These are phyloP conservation scores for Nannoperca australis DNA, from an alignment of 2,797 vertebrate genomes.

Conservation along the genomic window DNA sequence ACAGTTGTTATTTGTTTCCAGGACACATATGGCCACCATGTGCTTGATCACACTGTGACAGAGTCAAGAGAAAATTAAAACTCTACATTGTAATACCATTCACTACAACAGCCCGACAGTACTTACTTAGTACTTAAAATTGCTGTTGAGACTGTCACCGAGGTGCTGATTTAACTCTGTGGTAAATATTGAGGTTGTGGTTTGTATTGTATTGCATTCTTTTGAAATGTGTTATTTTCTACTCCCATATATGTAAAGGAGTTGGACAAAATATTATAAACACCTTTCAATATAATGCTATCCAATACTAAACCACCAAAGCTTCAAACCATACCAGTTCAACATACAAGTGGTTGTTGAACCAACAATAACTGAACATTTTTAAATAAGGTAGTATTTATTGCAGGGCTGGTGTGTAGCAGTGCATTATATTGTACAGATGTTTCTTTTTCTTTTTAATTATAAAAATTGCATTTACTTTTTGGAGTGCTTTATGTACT, in stretches of 20 bases:
- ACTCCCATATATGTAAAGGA: background rate
- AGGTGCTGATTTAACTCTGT: background rate
- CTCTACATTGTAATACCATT: background rate
- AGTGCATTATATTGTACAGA: background rate
- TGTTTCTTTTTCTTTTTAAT: background rate
- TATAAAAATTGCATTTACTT: background rate
- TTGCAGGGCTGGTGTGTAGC: background rate
- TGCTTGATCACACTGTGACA: constrained; percentile 6
- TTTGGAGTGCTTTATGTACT: background rate
- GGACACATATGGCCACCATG: constrained; percentile 1
- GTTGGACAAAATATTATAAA: background rate
- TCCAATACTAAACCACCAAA: background rate
- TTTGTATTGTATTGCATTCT: background rate
- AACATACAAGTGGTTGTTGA: background rate
- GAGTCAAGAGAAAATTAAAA: constrained; percentile 6
- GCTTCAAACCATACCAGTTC: background rate
- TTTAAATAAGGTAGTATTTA: background rate
- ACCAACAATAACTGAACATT: background rate
- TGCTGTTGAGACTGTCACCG: too few species aligned
- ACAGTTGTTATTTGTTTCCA: background rate
- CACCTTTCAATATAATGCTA: background rate
- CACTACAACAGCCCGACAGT: background rate
- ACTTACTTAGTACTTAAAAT: background rate
- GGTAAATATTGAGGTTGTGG: background rate
- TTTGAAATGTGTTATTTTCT: background rate